Conservation (phyloP, 1,140 invertebrate genomes). For the Cardiocondyla obscurior region DNA sequence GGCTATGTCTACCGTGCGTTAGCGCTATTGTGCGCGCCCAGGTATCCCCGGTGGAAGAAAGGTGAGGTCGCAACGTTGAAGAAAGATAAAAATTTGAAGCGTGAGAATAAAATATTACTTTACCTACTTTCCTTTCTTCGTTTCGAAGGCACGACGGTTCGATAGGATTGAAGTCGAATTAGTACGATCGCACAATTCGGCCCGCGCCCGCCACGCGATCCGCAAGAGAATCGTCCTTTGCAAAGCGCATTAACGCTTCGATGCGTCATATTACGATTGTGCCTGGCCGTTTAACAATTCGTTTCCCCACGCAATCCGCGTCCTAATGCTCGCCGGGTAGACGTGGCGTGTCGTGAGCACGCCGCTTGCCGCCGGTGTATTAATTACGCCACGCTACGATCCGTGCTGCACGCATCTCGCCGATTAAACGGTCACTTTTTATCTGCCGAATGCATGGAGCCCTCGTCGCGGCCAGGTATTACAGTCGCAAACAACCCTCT, state of each 20-base stretch:
- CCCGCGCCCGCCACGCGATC: too few species aligned
- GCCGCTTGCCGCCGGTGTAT: slow-evolving; percentile 42
- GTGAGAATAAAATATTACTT: background rate
- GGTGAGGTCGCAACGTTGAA: slow-evolving; percentile 6
- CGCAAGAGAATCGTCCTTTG: too few species aligned
- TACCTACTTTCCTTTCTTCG: background rate
- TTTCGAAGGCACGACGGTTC: too few species aligned
- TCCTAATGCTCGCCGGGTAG: slow-evolving; percentile 29
- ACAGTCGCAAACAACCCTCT: slow-evolving; percentile 33
- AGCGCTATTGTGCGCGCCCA: background rate
- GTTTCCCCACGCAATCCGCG: slow-evolving; percentile 67
- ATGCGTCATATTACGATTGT: slow-evolving; percentile 32
- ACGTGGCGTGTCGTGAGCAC: slow-evolving; percentile 51
- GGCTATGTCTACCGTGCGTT: slow-evolving; percentile 62
- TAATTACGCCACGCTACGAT: slow-evolving; percentile 54
- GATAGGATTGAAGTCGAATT: too few species aligned
- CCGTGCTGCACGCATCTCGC: slow-evolving; percentile 30
- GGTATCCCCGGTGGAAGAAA: slow-evolving; percentile 27
- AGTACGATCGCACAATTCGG: too few species aligned
- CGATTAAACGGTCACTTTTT: slow-evolving; percentile 69
- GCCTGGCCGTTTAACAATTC: slow-evolving; percentile 75
- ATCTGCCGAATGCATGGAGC: slow-evolving; percentile 19
- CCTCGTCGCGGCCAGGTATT: slow-evolving; percentile 18
- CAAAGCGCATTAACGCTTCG: too few species aligned
- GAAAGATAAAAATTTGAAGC: background rate